These are phyloP conservation scores for Martes martes DNA, from an alignment of 2,113 vertebrate species.

Conservation along the genomic window DNA sequence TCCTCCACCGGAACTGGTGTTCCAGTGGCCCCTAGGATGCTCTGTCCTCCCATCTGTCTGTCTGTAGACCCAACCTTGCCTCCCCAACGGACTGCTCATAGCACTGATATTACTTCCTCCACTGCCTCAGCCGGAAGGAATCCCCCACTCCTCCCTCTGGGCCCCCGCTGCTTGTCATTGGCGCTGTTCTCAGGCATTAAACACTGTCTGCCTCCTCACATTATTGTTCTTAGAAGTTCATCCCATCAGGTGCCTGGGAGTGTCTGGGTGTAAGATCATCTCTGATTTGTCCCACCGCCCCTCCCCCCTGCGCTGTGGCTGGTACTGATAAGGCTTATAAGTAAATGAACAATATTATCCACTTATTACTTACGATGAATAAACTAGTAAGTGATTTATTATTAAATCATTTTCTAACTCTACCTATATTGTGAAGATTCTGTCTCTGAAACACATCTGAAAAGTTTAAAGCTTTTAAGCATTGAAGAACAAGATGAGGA, in stretches of 20 bases:
- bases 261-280: background rate
- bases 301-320: background rate
- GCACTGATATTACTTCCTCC: too few species aligned
- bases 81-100: background rate
- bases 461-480: background rate
- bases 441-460: background rate
- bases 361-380: background rate
- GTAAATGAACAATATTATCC: background rate
- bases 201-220: background rate
- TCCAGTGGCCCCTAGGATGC: background rate
- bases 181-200: background rate
- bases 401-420: background rate
- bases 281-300: background rate
- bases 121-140: background rate
- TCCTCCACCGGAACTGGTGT: background rate
- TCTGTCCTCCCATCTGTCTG: background rate
- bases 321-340: background rate
- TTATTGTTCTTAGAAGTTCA: background rate
- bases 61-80: background rate
- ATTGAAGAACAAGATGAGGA: background rate
- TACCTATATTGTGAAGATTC: background rate
- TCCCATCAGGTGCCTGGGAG: background rate
- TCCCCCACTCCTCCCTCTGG: accelerated
- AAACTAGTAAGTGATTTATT: background rate
- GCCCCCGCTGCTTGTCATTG: background rate